Evolutionary conservation across 2,113 vertebrate species (phyloP), one percentile per base, ranked within the genome.

Genomic region (Semnornis frantzii): DNA sequence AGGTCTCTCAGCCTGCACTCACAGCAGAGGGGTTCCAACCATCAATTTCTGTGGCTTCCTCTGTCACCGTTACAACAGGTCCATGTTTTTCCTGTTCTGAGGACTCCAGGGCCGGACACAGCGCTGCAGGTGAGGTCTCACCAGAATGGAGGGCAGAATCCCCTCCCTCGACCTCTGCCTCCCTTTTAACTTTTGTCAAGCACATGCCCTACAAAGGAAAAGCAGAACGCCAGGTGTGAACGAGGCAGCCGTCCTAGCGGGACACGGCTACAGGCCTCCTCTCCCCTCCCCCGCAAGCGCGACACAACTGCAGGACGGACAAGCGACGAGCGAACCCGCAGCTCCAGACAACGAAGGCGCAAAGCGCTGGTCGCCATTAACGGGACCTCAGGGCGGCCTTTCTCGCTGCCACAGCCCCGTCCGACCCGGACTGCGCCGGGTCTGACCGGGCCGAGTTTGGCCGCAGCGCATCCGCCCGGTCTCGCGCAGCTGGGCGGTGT

Each of bases 401-500:
- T 34, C 8, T 23, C 21, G 60, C 33, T 33, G 33, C 23, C 3
- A 37, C 11, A 8, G 12, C 20, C 16, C 23, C 4, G 9, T 3
- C 1, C 8, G 2, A 30, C 55, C 27, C 55, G 28, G 27, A 52
- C 50, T 25, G 50, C 50, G 15, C 57, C 10, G 4, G 42, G 16
- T 23, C 28, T 0, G 5, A 16, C 24, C 18, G 1, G 21, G 27
- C n/a, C 23, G 3, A 37, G 12, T 16, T 13, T 0, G 5, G 19
- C 24, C 31, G 1, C 13, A 12, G 33, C 48, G 20, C 30, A 44
- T 14, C 62, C 10, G 5, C 18, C 31, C 33, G 3, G 44, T 42
- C 58, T n/a, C 5, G 34, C 82, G 68, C 92, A 97, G 95, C 96
- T 95, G 97, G 92, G 96, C 92, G 97, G 98, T 98, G 97, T 91